A percentile compares a stretch with the other conserved stretches of the same genome.
Conservation (phyloP, 2,888 invertebrate genomes). For the Drosophila barbarae region DNA sequence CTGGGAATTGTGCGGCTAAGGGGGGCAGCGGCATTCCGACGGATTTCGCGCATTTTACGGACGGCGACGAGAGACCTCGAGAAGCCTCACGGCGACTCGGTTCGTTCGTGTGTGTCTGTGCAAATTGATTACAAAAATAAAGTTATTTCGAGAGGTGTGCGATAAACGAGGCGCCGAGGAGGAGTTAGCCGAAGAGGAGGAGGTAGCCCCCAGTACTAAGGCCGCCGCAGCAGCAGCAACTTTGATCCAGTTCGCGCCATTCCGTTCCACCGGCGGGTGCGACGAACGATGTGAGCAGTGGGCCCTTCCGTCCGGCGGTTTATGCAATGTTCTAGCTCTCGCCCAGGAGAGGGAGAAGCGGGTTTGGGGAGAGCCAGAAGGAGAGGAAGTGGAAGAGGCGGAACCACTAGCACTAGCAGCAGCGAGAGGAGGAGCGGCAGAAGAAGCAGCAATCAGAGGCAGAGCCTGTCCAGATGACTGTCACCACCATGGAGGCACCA, state of each 20-base stretch:
- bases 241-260: slow-evolving; percentile 2
- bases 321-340: slow-evolving; percentile 68
- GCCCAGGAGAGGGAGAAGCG: slow-evolving; percentile 38
- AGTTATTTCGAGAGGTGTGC: slow-evolving; percentile 27
- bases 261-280: slow-evolving; percentile 16
- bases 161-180: slow-evolving; percentile 20
- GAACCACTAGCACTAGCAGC: slow-evolving; percentile 4
- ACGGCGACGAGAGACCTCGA: slow-evolving; percentile 21
- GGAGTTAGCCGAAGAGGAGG: slow-evolving; percentile 7
- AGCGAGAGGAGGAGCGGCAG: slow-evolving; percentile 19
- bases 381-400: slow-evolving; percentile 13
- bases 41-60: slow-evolving; percentile 13
- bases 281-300: slow-evolving; percentile 58
- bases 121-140: slow-evolving; percentile 37
- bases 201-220: background rate
- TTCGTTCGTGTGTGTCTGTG: slow-evolving; percentile 22
- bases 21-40: slow-evolving; percentile 4
- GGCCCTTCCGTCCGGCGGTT: slow-evolving; percentile 52
- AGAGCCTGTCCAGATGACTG: slow-evolving; percentile 74
- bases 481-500: slow-evolving; percentile 77
- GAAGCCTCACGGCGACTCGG: background rate
- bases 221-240: background rate
- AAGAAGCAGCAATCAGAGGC: slow-evolving; percentile 30
- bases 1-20: background rate
- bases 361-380: slow-evolving; percentile 6